Evolutionary conservation across 2,113 vertebrate species (phyloP), one percentile per base, ranked within the genome.

Genomic region (Brachionichthys hirsutus): DNA sequence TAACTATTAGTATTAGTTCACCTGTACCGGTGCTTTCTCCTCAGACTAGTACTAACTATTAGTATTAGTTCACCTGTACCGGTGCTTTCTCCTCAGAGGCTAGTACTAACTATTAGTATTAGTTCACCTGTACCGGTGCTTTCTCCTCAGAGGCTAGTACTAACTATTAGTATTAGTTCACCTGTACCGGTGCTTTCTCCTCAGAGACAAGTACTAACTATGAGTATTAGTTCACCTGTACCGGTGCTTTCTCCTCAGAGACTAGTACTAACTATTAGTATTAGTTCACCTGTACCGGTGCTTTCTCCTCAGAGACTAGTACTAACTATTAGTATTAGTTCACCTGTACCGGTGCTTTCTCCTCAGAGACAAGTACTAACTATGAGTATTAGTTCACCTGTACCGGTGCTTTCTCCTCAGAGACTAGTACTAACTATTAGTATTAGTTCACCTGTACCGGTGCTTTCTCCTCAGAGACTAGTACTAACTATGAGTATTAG

Each of bases 311-410:
- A 94, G 93, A 91, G 89, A 58, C 60, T n/a, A n/a, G n/a, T n/a
- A n/a, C n/a, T n/a, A n/a, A n/a, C n/a, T n/a, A n/a, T n/a, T n/a
- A n/a, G n/a, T n/a, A n/a, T n/a, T n/a, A n/a, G n/a, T n/a, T n/a
- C 5, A 54, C 1, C 12, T 60, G 12, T 65, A 1, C 9, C 13
- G 11, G 20, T 19, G 47, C 10, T 5, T 72, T 24, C 56, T 45
- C 19, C 17, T 2, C 80, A 94, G 93, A 91, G 89, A 58, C 60
- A n/a, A n/a, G n/a, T n/a, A n/a, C n/a, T n/a, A n/a, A n/a, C n/a
- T n/a, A n/a, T n/a, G n/a, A n/a, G n/a, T n/a, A n/a, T n/a, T n/a
- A n/a, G n/a, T n/a, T n/a, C 5, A 54, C 1, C 12, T 60, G 12
- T 65, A 1, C 9, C 13, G 11, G 20, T 19, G 47, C 10, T 5